phyloP scores from a whole-genome alignment of 2,113 vertebrate species.

The Hemiprocne comata region DNA sequence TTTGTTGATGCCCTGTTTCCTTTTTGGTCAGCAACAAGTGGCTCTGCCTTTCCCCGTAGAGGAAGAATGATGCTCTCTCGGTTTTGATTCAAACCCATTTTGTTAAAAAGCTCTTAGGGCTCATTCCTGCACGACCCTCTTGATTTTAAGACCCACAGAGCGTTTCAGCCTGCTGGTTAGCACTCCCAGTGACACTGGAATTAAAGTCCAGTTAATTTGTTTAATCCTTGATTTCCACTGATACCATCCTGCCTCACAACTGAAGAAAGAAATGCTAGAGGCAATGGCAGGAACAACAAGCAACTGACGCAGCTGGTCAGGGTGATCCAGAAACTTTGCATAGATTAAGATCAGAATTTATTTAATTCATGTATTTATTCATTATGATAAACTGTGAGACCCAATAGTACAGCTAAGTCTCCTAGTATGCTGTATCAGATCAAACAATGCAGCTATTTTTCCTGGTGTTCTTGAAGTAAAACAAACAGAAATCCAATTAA shows the following conservation, averaged over 20 bases:
- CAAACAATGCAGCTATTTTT: background rate
- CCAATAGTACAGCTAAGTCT: background rate
- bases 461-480: slow-evolving; percentile 8
- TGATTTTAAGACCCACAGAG: background rate
- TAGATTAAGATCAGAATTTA: slow-evolving; percentile 52
- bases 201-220: background rate
- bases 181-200: background rate
- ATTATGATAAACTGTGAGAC: background rate
- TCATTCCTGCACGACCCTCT: background rate
- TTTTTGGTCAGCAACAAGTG: background rate
- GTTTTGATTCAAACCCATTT: background rate
- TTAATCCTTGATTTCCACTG: background rate
- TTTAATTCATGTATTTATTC: slow-evolving; percentile 34
- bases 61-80: background rate
- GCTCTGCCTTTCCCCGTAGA: background rate
- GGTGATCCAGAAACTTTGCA: background rate
- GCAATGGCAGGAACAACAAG: background rate
- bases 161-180: fast-evolving
- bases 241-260: background rate
- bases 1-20: no score
- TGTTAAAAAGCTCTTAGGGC: background rate
- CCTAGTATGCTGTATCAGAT: background rate
- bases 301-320: background rate
- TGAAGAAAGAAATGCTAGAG: background rate
- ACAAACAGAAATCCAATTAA: slow-evolving; percentile 31